Evolutionary conservation across 2,113 vertebrate species (phyloP).

Genomic region (Protobothrops mucrosquamatus): DNA sequence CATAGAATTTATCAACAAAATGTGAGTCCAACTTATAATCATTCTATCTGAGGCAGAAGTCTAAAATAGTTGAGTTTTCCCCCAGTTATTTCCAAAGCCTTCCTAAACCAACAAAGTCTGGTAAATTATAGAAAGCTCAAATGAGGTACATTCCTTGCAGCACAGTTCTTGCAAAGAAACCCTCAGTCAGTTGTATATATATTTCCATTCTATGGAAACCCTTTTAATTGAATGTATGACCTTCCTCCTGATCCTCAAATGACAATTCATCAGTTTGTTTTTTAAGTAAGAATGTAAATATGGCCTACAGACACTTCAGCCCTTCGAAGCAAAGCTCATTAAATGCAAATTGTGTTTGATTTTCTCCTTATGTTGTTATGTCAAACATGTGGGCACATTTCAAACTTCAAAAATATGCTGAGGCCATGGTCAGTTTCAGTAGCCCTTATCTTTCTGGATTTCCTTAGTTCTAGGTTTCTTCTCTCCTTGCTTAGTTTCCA

Average conservation of each 20-base stretch:
- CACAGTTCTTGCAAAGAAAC: constrained; percentile 13
- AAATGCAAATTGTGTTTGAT: not conserved
- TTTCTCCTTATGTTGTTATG: not conserved
- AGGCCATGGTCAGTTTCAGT: not conserved
- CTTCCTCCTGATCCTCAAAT: not conserved
- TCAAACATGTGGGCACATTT: not conserved
- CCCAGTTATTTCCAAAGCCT: not conserved
- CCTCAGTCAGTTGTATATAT: not conserved
- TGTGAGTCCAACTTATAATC: constrained; percentile 7
- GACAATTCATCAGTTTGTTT: not conserved
- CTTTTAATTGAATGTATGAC: not conserved
- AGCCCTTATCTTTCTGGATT: not conserved
- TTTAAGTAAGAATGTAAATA: not conserved
- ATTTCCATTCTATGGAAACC: not conserved
- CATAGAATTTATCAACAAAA: not conserved
- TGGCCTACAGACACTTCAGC: not conserved
- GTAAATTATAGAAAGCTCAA: constrained; percentile 25
- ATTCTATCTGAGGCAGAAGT: constrained; percentile 17
- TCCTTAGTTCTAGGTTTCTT: not conserved
- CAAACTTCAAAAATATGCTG: not conserved
- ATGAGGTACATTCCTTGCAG: not conserved
- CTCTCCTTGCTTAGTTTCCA: no score
- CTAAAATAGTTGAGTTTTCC: constrained; percentile 7
- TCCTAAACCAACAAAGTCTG: constrained; percentile 24
- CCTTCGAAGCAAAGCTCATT: not conserved